These are phyloP conservation scores for Eupithecia subumbrata DNA, from an alignment of 2,888 invertebrate species.

Conservation along the genomic window DNA sequence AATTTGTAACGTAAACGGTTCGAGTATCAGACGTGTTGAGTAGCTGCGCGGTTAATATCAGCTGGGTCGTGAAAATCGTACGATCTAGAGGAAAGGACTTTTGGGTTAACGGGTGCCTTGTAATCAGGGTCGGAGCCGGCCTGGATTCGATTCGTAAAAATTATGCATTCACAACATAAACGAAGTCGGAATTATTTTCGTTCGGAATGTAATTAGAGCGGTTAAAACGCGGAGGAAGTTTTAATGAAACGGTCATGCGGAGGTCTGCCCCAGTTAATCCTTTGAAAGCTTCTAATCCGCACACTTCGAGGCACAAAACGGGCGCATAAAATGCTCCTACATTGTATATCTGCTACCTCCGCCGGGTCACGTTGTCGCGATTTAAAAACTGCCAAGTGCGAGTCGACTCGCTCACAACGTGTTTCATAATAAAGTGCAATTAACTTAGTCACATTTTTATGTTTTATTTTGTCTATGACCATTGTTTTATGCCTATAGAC, in stretches of 20 bases:
- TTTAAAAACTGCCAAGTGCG: neutral
- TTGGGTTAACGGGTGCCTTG: neutral
- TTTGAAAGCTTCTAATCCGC: constrained; percentile 71
- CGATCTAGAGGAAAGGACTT: neutral
- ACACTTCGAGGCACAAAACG: constrained; percentile 58
- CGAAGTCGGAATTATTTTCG: constrained; percentile 63
- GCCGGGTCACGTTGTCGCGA: constrained; percentile 24
- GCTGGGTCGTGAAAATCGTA: neutral
- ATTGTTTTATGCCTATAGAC: no score
- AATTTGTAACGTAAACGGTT: constrained; percentile 52
- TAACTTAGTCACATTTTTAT: no score
- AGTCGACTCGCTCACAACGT: neutral
- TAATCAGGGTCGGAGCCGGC: neutral
- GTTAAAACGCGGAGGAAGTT: constrained; percentile 56
- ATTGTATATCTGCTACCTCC: constrained; percentile 34
- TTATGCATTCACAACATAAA: constrained; percentile 48
- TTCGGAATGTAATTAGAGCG: constrained; percentile 61
- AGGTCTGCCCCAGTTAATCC: constrained; percentile 69
- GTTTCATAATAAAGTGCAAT: neutral
- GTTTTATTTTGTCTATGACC: no score
- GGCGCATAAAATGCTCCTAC: constrained; percentile 52
- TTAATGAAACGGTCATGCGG: constrained; percentile 69
- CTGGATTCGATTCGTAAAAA: constrained; percentile 28
- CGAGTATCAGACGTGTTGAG: constrained; percentile 29
- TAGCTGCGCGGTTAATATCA: constrained; percentile 33